Base-by-base conservation (phyloP, 2,113 vertebrate species). In the Lipotes vexillifer region DNA sequence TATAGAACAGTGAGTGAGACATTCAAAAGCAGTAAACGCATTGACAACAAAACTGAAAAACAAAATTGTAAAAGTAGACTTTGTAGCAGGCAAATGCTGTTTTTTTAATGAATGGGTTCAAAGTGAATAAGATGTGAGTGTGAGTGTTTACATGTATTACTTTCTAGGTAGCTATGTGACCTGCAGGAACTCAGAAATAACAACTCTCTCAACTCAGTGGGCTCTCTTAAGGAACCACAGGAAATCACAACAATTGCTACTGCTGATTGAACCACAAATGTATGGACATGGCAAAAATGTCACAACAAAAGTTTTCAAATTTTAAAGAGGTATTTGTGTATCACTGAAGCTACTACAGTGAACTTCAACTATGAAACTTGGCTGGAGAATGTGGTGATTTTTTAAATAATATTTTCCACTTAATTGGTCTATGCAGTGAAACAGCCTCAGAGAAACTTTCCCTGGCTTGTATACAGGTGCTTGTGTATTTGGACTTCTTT, bases 151-250 rank as follows among this genome's bases (percentile, higher is more conserved):
- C 91, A 68, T 71, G 38, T 94, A 97, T 97, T 93, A 65, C 88
- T 98, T 97, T 95, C 97, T 96, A 96, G 96, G 84, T 96, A 95
- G 77, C 97, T 68, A 89, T 93, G 94, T 75, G 86, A 98, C 90
- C 97, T 94, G 96, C 90, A 94, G 96, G 97, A 81, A 98, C 95
- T 94, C 96, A 94, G 92, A 95, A 97, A 84, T 97, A 95, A 97
- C 96, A 96, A 96, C 88, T 91, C 97, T 97, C 52, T 97, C 97
- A 88, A 38, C 97, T 96, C 96, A 86, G 97, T 97, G 97, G 97
- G 96, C 96, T 80, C 13, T 75, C 91, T 96, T 91, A 72, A 33
- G 85, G 86, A 96, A 61, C 95, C 78, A 93, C 85, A 41, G 97
- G 96, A 55, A 96, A 96, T 83, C 82, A 87, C 96, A 95, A 95